These are phyloP conservation scores for Leptodactylus fallax DNA, from an alignment of 2,797 vertebrate species.

Conservation along the genomic window DNA sequence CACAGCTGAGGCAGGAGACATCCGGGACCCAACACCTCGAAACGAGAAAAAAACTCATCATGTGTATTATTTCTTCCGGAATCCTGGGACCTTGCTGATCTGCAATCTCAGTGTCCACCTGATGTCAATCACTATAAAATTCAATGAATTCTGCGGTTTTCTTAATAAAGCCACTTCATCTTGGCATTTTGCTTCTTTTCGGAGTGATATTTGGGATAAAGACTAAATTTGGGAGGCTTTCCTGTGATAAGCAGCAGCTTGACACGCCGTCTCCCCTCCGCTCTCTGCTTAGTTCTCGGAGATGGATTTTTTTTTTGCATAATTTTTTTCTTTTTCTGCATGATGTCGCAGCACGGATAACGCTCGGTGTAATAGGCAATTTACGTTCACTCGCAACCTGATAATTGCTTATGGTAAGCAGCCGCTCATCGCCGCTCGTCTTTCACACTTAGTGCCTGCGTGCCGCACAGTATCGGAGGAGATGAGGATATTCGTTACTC, in stretches of 20 bases:
- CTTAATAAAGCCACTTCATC: not conserved
- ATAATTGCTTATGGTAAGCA: conserved; percentile 45
- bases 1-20: too few relatives aligned
- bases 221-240: not conserved
- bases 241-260: not conserved
- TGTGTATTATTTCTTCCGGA: too few relatives aligned
- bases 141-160: not conserved
- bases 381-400: conserved; percentile 34
- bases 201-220: not conserved
- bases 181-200: not conserved
- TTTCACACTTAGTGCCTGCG: not conserved
- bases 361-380: conserved; percentile 1
- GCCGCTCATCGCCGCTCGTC: conserved; percentile 8
- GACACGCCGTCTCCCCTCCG: too few relatives aligned
- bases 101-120: not conserved
- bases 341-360: not conserved
- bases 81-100: not conserved
- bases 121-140: not conserved
- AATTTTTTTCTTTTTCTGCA: conserved; percentile 14
- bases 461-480: not conserved
- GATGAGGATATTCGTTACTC: not conserved
- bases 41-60: too few relatives aligned
- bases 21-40: too few relatives aligned
- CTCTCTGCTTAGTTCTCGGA: not conserved
- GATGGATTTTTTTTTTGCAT: not conserved